Conservation (phyloP, 2,797 vertebrate genomes). For the Heliangelus exortis region DNA sequence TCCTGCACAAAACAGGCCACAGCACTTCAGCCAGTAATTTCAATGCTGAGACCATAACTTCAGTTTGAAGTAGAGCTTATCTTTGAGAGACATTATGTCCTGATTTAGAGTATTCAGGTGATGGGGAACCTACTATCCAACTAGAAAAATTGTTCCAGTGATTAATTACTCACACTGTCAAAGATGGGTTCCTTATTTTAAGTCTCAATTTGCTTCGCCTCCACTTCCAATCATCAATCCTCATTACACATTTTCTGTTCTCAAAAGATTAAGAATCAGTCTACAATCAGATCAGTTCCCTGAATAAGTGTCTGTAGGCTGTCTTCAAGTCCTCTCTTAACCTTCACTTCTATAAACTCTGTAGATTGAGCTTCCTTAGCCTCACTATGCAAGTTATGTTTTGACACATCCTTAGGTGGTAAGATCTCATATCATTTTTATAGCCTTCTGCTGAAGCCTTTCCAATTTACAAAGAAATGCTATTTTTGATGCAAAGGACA, state of each 20-base stretch:
- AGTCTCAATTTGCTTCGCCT: slow-evolving; percentile 27
- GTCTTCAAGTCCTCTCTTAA: background rate
- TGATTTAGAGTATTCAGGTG: slow-evolving; percentile 39
- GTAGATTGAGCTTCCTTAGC: background rate
- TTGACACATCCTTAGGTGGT: background rate
- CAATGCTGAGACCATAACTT: background rate
- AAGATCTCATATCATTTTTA: background rate
- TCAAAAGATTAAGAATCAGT: background rate
- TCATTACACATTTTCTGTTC: background rate
- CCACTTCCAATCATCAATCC: slow-evolving; percentile 16
- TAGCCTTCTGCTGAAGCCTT: background rate
- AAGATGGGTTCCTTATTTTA: slow-evolving; percentile 10
- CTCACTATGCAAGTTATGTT: background rate
- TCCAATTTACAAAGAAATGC: background rate
- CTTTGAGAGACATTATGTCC: background rate
- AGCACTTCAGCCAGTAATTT: slow-evolving; percentile 22
- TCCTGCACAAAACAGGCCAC: background rate
- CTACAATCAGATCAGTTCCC: background rate
- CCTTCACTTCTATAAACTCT: background rate
- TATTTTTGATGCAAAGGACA: background rate
- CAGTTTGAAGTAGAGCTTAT: background rate
- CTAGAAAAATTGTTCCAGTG: slow-evolving; percentile 13
- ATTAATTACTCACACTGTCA: slow-evolving; percentile 24
- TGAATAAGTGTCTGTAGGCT: background rate
- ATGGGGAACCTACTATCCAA: background rate